Percentiles rank a stretch among this genome's conserved stretches.
Evolutionary conservation across 2,113 vertebrate genomes (phyloP).

Genomic region (Platysternon megacephalum): DNA sequence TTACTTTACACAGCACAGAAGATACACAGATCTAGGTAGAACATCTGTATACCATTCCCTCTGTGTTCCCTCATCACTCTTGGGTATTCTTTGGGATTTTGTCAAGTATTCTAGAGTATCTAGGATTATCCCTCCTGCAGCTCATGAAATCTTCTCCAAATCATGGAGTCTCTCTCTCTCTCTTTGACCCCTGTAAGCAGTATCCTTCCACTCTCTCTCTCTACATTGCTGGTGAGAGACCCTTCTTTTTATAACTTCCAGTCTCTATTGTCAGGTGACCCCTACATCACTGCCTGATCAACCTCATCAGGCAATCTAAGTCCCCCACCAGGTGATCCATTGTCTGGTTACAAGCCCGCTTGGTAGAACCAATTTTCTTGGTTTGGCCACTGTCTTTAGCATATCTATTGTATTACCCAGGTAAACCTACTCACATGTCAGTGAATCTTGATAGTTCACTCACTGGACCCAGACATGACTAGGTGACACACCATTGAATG

Average conservation of each 20-base stretch:
- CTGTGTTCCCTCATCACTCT: neutral
- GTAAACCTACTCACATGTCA: rapidly evolving
- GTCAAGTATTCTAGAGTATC: neutral
- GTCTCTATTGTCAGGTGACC: too few species aligned
- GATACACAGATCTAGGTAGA: neutral
- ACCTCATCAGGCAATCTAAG: neutral
- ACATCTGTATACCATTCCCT: too few species aligned
- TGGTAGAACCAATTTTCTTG: neutral
- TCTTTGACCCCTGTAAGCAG: too few species aligned
- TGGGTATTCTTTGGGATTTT: neutral
- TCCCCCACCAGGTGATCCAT: neutral
- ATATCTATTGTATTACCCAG: neutral
- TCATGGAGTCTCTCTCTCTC: too few species aligned
- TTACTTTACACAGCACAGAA: neutral
- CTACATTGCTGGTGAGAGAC: too few species aligned
- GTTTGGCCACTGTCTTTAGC: neutral
- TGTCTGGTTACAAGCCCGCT: neutral
- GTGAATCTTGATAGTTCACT: neutral
- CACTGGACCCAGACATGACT: neutral
- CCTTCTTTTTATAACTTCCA: too few species aligned
- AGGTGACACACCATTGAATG: neutral
- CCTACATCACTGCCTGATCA: neutral
- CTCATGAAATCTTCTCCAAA: too few species aligned
- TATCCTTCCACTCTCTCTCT: too few species aligned
- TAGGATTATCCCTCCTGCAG: too few species aligned